Conservation (phyloP, 2,797 vertebrate species). For the Dendrocincla fuliginosa region DNA sequence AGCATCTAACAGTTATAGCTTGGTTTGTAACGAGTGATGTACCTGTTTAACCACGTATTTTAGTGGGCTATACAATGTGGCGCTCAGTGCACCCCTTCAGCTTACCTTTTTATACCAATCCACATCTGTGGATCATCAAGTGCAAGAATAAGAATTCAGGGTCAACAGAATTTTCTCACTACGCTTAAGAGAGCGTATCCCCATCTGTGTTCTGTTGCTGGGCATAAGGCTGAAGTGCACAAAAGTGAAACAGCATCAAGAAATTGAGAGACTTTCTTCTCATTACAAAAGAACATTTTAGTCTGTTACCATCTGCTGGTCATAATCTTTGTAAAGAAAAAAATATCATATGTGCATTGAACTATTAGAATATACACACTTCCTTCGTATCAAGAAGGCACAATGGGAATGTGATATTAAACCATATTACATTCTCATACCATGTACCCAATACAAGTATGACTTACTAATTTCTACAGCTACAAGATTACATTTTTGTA, state of each 20-base stretch:
- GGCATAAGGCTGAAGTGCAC: neutral
- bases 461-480: neutral
- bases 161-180: neutral
- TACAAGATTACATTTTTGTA: neutral
- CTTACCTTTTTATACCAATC: neutral
- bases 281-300: neutral
- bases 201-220: neutral
- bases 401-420: neutral
- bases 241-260: neutral
- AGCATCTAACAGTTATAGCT: neutral
- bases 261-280: neutral
- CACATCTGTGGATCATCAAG: neutral
- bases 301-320: neutral
- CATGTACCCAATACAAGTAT: neutral
- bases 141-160: neutral
- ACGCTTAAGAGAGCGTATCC: neutral
- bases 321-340: neutral
- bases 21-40: neutral
- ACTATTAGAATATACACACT: neutral
- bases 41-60: neutral
- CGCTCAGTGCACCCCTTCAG: neutral
- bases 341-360: accelerated
- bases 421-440: neutral
- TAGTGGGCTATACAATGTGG: neutral
- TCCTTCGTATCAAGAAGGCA: neutral